phyloP scores from a whole-genome alignment of 2,797 vertebrate species.

The Chrosomus eos region DNA sequence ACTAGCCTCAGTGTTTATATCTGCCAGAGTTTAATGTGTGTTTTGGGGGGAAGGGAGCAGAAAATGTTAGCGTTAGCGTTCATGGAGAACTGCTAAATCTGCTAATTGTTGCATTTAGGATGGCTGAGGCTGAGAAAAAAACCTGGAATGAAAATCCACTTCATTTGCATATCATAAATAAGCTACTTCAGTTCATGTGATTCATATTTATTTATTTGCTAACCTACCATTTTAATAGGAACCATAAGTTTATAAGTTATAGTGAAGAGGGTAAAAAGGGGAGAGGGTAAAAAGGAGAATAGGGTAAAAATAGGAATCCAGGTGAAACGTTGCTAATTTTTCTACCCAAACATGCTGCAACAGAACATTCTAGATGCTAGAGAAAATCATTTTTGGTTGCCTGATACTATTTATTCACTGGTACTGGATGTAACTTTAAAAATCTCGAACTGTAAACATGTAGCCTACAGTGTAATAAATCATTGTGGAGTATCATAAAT shows the following conservation, averaged over 20 bases:
- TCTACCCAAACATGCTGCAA: background rate
- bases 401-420: background rate
- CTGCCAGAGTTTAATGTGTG: constrained; percentile 35
- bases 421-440: constrained; percentile 22
- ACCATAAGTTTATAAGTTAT: background rate
- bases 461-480: background rate
- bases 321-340: background rate
- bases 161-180: background rate
- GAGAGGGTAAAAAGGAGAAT: constrained; percentile 1
- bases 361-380: background rate
- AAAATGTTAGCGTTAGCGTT: constrained; percentile 37
- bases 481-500: background rate
- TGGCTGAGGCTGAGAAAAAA: constrained; percentile 59
- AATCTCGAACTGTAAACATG: constrained; percentile 11
- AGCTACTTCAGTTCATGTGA: background rate
- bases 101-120: constrained; percentile 21
- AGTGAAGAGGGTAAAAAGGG: background rate
- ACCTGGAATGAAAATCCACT: background rate
- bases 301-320: background rate
- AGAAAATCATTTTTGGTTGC: constrained; percentile 49
- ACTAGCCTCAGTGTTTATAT: constrained; percentile 48
- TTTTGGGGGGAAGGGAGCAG: constrained; percentile 41
- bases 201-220: background rate
- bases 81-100: constrained; percentile 58
- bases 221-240: background rate